Base-by-base conservation (phyloP, 2,113 vertebrate genomes). In the Morphnarchus princeps region DNA sequence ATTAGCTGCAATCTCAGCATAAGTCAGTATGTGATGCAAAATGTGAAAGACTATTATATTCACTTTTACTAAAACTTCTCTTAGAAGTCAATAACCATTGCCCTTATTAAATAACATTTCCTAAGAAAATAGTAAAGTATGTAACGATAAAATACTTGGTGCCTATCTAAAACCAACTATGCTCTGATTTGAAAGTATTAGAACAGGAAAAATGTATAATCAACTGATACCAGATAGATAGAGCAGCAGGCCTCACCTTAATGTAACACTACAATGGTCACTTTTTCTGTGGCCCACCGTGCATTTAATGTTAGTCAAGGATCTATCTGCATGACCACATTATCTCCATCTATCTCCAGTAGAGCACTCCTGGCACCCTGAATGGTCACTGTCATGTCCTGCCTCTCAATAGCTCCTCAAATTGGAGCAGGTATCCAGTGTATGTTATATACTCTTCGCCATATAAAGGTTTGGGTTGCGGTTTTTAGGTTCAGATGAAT, bases 251-350 rank as follows among this genome's bases (percentile, higher is more conserved):
- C 25, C 36, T 87, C 43, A 71, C 20, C 62, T 57, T 21, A 31
- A 36, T 21, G 9, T 12, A 87, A 20, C 9, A 13, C 6, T 4
- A 28, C 43, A 25, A 11, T 2, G 2, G 4, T 13, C 28, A 6
- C 31, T 16, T 9, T 22, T 24, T 11, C 76, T 28, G 29, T 11
- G 6, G 17, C 50, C 28, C 29, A 12, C 29, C 26, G 24, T 11
- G 19, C 52, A 24, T 17, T 45, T 49, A 13, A 16, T 2, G 3
- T 29, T 26, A 36, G 52, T 18, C 3, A 8, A 19, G 36, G 45
- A 36, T 22, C 18, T 19, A 24, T 5, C 40, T 0, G 3, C 0
- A 0, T 3, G 22, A 38, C 49, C 40, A 58, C 58, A 1, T 11
- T 2, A 13, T 28, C 65, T 50, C 50, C 50, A 49, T 17, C 38